Evolutionary conservation across 2,888 invertebrate species (phyloP), one percentile per base, ranked within the genome.

Genomic region (Polydrusus tereticollis): DNA sequence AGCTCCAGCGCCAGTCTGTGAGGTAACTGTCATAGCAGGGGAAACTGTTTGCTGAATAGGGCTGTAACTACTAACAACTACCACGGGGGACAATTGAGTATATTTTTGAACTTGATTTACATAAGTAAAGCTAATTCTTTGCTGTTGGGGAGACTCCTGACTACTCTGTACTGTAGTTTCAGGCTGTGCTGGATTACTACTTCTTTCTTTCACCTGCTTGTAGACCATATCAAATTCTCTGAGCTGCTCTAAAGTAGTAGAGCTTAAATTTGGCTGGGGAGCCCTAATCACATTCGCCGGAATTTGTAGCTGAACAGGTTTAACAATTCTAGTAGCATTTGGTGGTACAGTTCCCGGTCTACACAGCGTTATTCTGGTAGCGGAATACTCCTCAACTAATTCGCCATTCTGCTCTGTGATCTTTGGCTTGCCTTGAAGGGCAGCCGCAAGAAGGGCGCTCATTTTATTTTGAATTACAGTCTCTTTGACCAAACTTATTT

Each of bases 151-250:
- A 1, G 86, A 80, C 38, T 77, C 77, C 63, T 72, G 74, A 23
- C 75, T 75, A 58, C 72, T 73, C 26, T 72, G 74, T 10, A 36
- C 12, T 20, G 75, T 77, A n/a, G 78, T 76, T 67, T 79, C 80
- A 14, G 80, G 70, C 36, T 79, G 77, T 6, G 78, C 79, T 29
- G 74, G 89, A 2, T 90, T 90, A 21, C 90, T 91, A 78, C 92
- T 92, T 72, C 93, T 86, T 82, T 93, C 93, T 81, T 93, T 93
- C 0, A 94, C 93, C 86, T 93, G 93, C 80, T 94, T 93, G 72
- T 94, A 86, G 0, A 94, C 93, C 86, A 93, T 91, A 82, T 94
- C 94, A 78, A 94, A 94, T 82, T 94, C 94, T 65, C 93, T 86
- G 7, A 94, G 83, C 79, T 94, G 94, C 83, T 94, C 93, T 59